Conservation (phyloP, 2,797 vertebrate genomes). For the Erpetoichthys calabaricus region DNA sequence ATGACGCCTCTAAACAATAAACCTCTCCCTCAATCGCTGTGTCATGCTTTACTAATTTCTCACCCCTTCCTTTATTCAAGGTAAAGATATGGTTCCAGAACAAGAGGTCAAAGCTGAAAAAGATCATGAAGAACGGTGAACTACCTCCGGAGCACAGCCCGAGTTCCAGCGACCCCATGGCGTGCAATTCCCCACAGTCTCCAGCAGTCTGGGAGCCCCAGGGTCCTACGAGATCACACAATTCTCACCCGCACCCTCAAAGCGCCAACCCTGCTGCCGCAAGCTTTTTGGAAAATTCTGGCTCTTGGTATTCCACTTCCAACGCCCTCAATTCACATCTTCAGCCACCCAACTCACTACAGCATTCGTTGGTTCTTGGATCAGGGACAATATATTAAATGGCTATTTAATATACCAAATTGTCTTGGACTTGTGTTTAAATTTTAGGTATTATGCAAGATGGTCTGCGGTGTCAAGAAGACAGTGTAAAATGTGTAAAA, state of each 20-base stretch:
- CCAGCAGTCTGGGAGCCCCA: slow-evolving; percentile 94
- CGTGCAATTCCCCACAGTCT: slow-evolving; percentile 95
- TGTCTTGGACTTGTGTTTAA: slow-evolving; percentile 77
- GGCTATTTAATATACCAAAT: slow-evolving; percentile 33
- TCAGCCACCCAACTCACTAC: slow-evolving; percentile 78
- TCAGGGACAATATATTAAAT: slow-evolving; percentile 94
- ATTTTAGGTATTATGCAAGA: slow-evolving; percentile 81
- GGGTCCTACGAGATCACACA: slow-evolving; percentile 77
- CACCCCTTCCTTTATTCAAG: slow-evolving; percentile 30
- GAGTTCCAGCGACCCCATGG: slow-evolving; percentile 97
- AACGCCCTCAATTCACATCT: slow-evolving; percentile 74
- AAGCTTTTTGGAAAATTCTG: slow-evolving; percentile 84
- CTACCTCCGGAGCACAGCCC: slow-evolving; percentile 94
- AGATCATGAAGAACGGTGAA: slow-evolving; percentile 97
- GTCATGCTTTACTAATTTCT: background rate
- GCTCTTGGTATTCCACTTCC: slow-evolving; percentile 77
- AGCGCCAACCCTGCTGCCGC: slow-evolving; percentile 73
- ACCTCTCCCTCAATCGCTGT: background rate
- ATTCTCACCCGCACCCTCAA: slow-evolving; percentile 67
- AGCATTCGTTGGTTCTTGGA: slow-evolving; percentile 86
- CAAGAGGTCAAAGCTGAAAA: slow-evolving; percentile 96
- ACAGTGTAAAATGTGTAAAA: slow-evolving; percentile 85
- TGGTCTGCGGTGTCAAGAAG: slow-evolving; percentile 67
- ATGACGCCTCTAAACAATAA: too few relatives aligned
- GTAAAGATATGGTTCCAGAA: slow-evolving; percentile 99